phyloP scores from a whole-genome alignment of 2,113 vertebrate genomes.

The crab-eating macaque (Macaca fascicularis) region T2T-MFA8v1.1 NC_088386.1:45907001-45907500 shows the following conservation, averaged over 20 bases:
- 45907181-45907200: background rate
- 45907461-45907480: too few relatives aligned
- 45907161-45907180: background rate
- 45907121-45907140: background rate
- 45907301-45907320: background rate
- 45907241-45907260: background rate
- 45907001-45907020: background rate
- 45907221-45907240: background rate
- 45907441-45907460: too few relatives aligned
- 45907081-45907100: background rate
- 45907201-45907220: accelerated
- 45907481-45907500: too few relatives aligned
- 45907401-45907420: background rate
- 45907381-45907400: background rate
- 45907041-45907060: background rate
- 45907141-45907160: background rate
- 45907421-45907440: too few relatives aligned
- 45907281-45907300: background rate
- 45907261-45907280: background rate
- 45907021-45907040: background rate
- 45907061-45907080: background rate
- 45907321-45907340: background rate
- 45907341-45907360: background rate
- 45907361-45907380: background rate
- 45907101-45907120: background rate